Evolutionary conservation across 2,113 vertebrate genomes (phyloP), one percentile per base, ranked within the genome.

Genomic region (Arothron firmamentum): DNA sequence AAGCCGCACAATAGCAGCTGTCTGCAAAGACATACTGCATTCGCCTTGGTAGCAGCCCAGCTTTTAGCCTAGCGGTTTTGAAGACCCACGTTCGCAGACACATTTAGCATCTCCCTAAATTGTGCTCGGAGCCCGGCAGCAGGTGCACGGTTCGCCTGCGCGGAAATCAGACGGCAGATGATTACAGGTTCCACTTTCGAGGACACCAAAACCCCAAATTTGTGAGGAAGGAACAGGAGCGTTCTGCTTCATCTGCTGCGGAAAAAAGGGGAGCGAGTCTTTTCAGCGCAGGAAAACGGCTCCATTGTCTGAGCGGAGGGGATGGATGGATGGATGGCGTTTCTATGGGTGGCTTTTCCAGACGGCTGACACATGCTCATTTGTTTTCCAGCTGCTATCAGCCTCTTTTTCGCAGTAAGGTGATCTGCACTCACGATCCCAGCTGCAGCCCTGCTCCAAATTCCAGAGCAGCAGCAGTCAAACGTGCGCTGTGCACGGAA

Each of bases 301-400:
- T 71, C 64, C 74, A 86, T 86, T 87, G 82, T 88, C 70, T 71
- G 59, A 66, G 58, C 49, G 59, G 57, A 74, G 56, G 81, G 77
- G 79, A 83, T 79, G 79, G 69, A 72, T 56, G 77, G 79, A 83
- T 79, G 79, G 69, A 72, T 56, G 28, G 63, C 75, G 63, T 80
- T 80, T 75, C 11, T 12, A 2, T 80, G 68, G 67, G 64, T 47
- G 52, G 76, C 70, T 80, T 80, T 80, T 85, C 87, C 88, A 88
- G 84, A 88, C 88, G 83, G 85, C 77, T 78, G 68, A 79, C 85
- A 88, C 78, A 87, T 90, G 87, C 82, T 84, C 64, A 55, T 74
- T 85, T 78, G 66, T 79, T 80, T 81, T 87, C 85, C 84, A 80
- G 81, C 79, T 85, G 75, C 79, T 84, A 81, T 88, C 80, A 58